Base-by-base conservation (phyloP, 30 jellyfish, hydroid and myxozoan species). In the Clytia hemisphaerica region DNA sequence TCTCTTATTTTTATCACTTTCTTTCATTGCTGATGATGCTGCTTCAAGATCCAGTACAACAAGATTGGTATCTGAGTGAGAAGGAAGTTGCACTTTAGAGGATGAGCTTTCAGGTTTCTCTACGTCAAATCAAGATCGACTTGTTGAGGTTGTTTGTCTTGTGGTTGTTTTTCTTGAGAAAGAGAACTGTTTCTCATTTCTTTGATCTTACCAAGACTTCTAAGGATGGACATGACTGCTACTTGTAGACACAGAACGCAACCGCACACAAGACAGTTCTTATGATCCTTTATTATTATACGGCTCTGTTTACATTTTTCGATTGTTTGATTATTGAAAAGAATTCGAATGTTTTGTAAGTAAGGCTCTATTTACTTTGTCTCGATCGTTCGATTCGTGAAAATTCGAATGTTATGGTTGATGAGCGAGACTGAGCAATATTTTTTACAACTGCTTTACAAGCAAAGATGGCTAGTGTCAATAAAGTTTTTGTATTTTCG, bases 41-140 rank as follows among this genome's bases (percentile, higher is more conserved):
- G 16, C 53, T 40, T 40, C 53, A 40, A 40, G 16, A 40, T 40
- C n/a, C 53, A 40, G 53, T 10, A 40, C 10, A 40, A 40, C 14
- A 40, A 10, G 16, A 40, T 7, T 40, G 10, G 53, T 40, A 40
- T 16, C 10, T 10, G 53, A 40, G 16, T 7, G 53, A 40, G 16
- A 7, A 40, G 16, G 53, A 7, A 7, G 53, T 40, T 16, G 16
- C n/a, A 10, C 10, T 40, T 40, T 40, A 16, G 53, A 10, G 16
- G 53, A 10, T 40, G 53, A 16, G 16, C 10, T 10, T 7, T 40
- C n/a, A 7, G 10, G 53, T 16, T 40, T 16, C n/a, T 40, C 53
- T 7, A 40, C 53, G 66, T 51, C 66, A 51, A 51, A 51, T 51
- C 66, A 14, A 51, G 33, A 51, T 51, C 66, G 25, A n/a, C n/a